phyloP scores from a whole-genome alignment of 2,113 vertebrate species.

The Apeltes quadracus region DNA sequence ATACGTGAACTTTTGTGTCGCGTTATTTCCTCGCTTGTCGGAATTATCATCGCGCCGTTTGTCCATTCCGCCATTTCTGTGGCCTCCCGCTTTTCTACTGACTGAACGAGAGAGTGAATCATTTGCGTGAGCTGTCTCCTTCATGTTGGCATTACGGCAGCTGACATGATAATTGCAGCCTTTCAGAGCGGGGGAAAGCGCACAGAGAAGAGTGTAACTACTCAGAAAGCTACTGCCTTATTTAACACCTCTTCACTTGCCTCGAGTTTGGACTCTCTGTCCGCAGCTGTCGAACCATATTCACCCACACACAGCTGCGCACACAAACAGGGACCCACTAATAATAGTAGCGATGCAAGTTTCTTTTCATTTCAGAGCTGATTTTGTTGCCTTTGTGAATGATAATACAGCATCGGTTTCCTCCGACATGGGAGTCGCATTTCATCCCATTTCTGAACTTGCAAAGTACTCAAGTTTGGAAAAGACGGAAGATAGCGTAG shows the following conservation, averaged over 20 bases:
- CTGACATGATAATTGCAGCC: conserved; percentile 74
- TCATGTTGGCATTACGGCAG: conserved; percentile 56
- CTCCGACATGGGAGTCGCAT: conserved; percentile 19
- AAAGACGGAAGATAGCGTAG: conserved; percentile 51
- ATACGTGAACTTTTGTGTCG: not conserved
- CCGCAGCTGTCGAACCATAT: conserved; percentile 62
- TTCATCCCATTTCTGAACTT: conserved; percentile 37
- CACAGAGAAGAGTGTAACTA: conserved; percentile 51
- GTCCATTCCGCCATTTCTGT: conserved; percentile 36
- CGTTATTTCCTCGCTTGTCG: conserved; percentile 18
- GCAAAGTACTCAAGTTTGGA: conserved; percentile 53
- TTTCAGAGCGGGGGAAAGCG: conserved; percentile 57
- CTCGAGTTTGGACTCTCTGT: conserved; percentile 54
- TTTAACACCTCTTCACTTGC: conserved; percentile 69
- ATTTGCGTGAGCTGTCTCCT: conserved; percentile 68
- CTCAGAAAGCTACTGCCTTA: conserved; percentile 61
- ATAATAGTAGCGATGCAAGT: conserved; percentile 52
- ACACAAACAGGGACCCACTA: conserved; percentile 12
- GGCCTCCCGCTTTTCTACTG: conserved; percentile 13
- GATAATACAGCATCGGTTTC: conserved; percentile 48
- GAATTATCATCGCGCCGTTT: conserved; percentile 30
- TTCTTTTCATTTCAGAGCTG: conserved; percentile 36
- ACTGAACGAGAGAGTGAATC: conserved; percentile 60
- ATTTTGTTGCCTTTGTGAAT: conserved; percentile 56
- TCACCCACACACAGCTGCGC: conserved; percentile 45